Percentiles rank a stretch among this genome's conserved stretches.
These are phyloP conservation scores for Myocastor coypus DNA, from an alignment of 2,113 vertebrate genomes.

Conservation along the genomic window DNA sequence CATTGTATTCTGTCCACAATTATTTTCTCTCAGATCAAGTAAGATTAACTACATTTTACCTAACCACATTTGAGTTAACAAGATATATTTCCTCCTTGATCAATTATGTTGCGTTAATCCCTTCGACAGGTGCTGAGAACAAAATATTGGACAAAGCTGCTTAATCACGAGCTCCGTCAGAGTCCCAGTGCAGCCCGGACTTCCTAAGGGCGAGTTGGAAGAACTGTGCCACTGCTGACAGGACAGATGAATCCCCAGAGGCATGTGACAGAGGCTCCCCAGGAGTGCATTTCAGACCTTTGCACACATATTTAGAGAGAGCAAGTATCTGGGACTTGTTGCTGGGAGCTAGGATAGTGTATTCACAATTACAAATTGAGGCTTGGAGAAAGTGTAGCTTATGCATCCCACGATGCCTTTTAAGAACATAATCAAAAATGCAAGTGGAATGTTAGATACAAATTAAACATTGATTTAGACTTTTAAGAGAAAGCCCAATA, in stretches of 20 bases:
- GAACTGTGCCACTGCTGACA: not conserved
- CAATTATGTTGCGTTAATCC: conserved; percentile 69
- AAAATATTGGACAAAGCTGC: conserved; percentile 51
- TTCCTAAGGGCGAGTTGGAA: not conserved
- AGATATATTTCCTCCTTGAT: conserved; percentile 49
- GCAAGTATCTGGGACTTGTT: not conserved
- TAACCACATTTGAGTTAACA: conserved; percentile 58
- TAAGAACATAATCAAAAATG: not conserved
- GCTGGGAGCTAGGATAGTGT: not conserved
- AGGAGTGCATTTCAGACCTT: not conserved
- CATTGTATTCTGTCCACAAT: conserved; percentile 26
- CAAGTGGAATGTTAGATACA: not conserved
- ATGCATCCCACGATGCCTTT: not conserved
- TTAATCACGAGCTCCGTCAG: conserved; percentile 61
- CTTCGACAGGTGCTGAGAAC: conserved; percentile 5
- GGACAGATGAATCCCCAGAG: not conserved
- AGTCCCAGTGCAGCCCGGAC: not conserved
- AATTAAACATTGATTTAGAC: not conserved
- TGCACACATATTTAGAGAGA: not conserved
- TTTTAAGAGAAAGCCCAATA: not conserved
- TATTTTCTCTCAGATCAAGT: conserved; percentile 53
- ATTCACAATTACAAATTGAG: not conserved
- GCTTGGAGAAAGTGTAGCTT: not conserved
- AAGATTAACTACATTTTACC: conserved; percentile 58
- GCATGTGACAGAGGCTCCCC: not conserved